Evolutionary conservation across 2,113 vertebrate species (phyloP).

Genomic region (Microcebus griseorufus): DNA sequence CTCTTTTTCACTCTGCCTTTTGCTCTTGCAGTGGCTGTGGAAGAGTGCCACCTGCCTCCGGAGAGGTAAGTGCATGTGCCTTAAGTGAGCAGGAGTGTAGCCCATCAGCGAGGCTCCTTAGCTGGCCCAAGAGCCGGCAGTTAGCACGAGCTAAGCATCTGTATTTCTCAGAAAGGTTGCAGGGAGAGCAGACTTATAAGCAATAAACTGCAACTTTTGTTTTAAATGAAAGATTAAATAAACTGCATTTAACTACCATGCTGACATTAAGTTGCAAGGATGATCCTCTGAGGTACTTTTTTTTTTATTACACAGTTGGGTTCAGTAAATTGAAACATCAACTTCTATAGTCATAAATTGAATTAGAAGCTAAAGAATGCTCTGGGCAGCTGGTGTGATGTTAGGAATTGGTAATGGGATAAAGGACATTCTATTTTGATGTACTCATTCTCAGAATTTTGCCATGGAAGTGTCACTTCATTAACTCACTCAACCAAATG

Average conservation of each 20-base stretch:
- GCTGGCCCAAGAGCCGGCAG: not conserved
- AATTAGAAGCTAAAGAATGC: constrained; percentile 1
- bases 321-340: constrained; percentile 43
- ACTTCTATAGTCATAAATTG: not conserved
- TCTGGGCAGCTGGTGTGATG: not conserved
- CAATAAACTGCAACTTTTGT: not conserved
- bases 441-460: not conserved
- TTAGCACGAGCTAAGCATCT: not conserved
- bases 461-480: not conserved
- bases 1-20: not conserved
- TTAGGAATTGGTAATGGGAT: not conserved
- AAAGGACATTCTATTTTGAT: not conserved
- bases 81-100: not conserved
- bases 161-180: not conserved
- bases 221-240: constrained; percentile 54
- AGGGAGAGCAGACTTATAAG: constrained; percentile 4
- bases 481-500: not conserved
- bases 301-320: constrained; percentile 8
- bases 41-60: constrained; percentile 61
- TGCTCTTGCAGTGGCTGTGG: constrained; percentile 73
- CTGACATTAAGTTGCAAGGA: not conserved
- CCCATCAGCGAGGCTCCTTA: fast-evolving
- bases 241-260: not conserved
- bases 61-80: constrained; percentile 77
- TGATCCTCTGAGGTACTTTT: constrained; percentile 24